Conservation (phyloP, 2,888 invertebrate genomes). For the Drosophila neutralis region DNA sequence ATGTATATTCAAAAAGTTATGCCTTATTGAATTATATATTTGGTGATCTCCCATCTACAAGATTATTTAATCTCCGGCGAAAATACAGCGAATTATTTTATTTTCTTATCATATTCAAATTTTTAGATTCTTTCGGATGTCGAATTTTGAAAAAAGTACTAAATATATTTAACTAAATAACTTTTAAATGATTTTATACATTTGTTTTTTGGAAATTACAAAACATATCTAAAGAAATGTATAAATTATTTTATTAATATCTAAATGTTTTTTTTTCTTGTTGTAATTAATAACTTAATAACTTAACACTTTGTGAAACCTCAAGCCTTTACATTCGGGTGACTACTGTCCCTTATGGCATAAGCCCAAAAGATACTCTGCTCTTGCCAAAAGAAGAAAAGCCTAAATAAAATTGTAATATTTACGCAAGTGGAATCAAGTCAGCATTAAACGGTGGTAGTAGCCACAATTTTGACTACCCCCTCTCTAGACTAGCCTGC, state of each 20-base stretch:
- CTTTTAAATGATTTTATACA: too few relatives aligned
- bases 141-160: too few relatives aligned
- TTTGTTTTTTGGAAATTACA: too few relatives aligned
- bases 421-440: slow-evolving; percentile 71
- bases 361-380: slow-evolving; percentile 1
- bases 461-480: slow-evolving; percentile 9
- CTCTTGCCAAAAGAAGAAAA: slow-evolving; percentile 3
- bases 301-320: not conserved
- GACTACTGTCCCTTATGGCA: not conserved
- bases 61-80: not conserved
- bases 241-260: too few relatives aligned
- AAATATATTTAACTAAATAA: too few relatives aligned
- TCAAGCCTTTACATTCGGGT: not conserved
- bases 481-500: not conserved
- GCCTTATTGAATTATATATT: too few relatives aligned
- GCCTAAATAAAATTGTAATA: slow-evolving; percentile 25
- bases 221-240: too few relatives aligned
- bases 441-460: slow-evolving; percentile 65
- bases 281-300: not conserved
- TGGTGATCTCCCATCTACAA: too few relatives aligned
- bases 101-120: not conserved
- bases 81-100: not conserved
- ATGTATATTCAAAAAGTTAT: too few relatives aligned
- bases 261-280: not conserved
- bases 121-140: too few relatives aligned